phyloP scores from a whole-genome alignment of 2,888 invertebrate species.

The Ophion ellenae region DNA sequence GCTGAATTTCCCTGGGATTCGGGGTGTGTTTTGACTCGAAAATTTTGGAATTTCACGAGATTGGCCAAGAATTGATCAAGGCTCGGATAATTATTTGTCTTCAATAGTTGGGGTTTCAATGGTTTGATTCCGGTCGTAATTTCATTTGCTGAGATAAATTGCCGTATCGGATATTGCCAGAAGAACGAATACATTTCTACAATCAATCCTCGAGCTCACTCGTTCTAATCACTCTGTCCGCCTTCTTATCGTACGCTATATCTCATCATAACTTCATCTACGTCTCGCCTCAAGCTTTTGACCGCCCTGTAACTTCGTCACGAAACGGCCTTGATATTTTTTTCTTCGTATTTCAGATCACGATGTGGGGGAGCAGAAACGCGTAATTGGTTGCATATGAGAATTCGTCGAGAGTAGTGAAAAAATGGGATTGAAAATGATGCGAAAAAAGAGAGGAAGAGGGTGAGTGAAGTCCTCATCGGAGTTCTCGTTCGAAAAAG shows the following conservation, averaged over 20 bases:
- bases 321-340: not conserved
- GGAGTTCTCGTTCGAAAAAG: not conserved
- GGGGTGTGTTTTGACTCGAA: too few species aligned
- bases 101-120: too few species aligned
- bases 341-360: slow-evolving; percentile 75
- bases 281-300: slow-evolving; percentile 2
- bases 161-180: too few species aligned
- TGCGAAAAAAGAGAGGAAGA: slow-evolving; percentile 1
- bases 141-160: too few species aligned
- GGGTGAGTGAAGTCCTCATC: not conserved
- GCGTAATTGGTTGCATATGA: slow-evolving; percentile 80
- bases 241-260: slow-evolving; percentile 43
- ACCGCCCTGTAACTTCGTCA: not conserved
- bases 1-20: too few species aligned
- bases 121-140: too few species aligned
- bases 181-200: too few species aligned
- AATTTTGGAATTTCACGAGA: too few species aligned
- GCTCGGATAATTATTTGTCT: too few species aligned
- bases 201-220: slow-evolving; percentile 8
- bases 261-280: slow-evolving; percentile 41
- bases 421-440: not conserved
- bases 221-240: slow-evolving; percentile 30
- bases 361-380: slow-evolving; percentile 76
- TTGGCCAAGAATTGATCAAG: too few species aligned
- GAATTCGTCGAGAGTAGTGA: not conserved